Evolutionary conservation across 2,797 vertebrate genomes (phyloP).

Genomic region (Salarias fasciatus): DNA sequence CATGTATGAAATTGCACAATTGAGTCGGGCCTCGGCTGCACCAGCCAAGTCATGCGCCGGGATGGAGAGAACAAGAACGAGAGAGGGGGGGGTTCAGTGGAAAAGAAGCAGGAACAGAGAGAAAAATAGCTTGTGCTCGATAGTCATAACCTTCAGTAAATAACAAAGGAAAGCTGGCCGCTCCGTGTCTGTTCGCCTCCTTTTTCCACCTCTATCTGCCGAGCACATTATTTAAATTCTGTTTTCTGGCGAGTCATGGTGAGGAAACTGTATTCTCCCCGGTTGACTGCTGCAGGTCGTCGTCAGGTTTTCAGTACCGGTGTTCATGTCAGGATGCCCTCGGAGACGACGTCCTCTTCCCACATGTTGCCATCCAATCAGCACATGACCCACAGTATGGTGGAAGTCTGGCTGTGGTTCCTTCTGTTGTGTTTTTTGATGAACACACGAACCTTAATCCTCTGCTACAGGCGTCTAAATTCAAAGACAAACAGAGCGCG

Average conservation of each 20-base stretch:
- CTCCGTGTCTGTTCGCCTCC: constrained; percentile 24
- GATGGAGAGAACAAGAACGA: constrained; percentile 63
- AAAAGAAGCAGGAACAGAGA: constrained; percentile 50
- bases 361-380: constrained; percentile 64
- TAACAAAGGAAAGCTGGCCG: constrained; percentile 49
- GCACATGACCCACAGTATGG: constrained; percentile 61
- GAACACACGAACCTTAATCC: constrained; percentile 37
- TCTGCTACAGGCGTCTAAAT: constrained; percentile 44
- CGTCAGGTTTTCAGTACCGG: constrained; percentile 49
- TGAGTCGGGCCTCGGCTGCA: constrained; percentile 65
- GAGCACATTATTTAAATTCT: constrained; percentile 22
- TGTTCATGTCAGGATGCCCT: constrained; percentile 53
- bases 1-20: constrained; percentile 82
- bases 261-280: constrained; percentile 26
- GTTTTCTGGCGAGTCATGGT: constrained; percentile 16
- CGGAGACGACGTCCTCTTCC: constrained; percentile 51
- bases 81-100: constrained; percentile 40
- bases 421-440: too few relatives aligned
- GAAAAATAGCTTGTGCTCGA: constrained; percentile 46
- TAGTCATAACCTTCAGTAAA: constrained; percentile 50
- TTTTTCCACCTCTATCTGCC: neutral
- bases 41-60: constrained; percentile 73
- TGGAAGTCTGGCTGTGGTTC: too few relatives aligned
- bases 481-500: constrained; percentile 53
- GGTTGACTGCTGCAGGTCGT: constrained; percentile 42